Evolutionary conservation across 2,797 vertebrate genomes (phyloP).

Genomic region (Ambastaia sidthimunki): DNA sequence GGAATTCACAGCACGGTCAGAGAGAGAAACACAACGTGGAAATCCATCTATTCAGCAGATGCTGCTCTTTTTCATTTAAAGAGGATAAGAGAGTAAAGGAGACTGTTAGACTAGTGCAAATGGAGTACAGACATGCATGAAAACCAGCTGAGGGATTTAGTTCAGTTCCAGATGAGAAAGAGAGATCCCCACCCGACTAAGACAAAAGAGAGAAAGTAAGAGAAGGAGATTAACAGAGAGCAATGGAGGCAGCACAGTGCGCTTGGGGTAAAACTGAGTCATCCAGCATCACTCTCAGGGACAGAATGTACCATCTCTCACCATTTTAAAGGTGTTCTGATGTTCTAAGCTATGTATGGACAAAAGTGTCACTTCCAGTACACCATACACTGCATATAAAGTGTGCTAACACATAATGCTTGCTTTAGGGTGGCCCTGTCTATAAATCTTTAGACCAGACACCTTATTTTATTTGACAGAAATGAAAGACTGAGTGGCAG

Average conservation of each 20-base stretch:
- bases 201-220: conserved; percentile 21
- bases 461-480: background rate
- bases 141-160: conserved; percentile 32
- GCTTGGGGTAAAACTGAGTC: conserved; percentile 41
- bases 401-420: background rate
- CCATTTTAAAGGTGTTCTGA: conserved; percentile 10
- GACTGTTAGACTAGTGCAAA: conserved; percentile 9
- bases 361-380: background rate
- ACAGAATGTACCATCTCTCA: conserved; percentile 36
- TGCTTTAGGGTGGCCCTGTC: background rate
- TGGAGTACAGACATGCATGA: conserved; percentile 14
- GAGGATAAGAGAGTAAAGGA: background rate
- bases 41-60: conserved; percentile 12
- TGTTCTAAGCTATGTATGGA: conserved; percentile 1
- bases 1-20: background rate
- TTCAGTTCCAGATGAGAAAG: conserved; percentile 31
- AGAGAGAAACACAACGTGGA: background rate
- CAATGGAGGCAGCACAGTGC: conserved; percentile 31
- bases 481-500: background rate
- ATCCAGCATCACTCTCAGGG: conserved; percentile 33
- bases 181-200: conserved; percentile 1
- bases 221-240: conserved; percentile 16
- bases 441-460: background rate
- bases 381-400: background rate
- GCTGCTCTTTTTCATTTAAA: conserved; percentile 1